phyloP scores from a whole-genome alignment of 2,797 vertebrate genomes.

The Dryobates pubescens region DNA sequence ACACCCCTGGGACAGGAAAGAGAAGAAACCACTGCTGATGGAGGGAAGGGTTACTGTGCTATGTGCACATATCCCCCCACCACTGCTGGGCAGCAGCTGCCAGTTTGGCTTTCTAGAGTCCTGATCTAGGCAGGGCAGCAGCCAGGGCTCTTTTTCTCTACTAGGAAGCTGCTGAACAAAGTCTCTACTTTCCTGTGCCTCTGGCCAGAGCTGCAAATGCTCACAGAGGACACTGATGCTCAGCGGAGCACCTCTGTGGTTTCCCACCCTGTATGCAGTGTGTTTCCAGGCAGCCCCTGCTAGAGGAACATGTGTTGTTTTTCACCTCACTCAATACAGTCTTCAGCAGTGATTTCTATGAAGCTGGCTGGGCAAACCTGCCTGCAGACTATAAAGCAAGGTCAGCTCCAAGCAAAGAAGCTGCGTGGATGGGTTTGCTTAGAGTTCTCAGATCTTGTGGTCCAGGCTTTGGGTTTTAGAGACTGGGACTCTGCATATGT shows the following conservation, averaged over 20 bases:
- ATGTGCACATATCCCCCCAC: accelerated
- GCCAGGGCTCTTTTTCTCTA: not conserved
- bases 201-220: not conserved
- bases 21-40: not conserved
- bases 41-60: not conserved
- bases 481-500: not conserved
- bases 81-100: not conserved
- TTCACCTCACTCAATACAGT: not conserved
- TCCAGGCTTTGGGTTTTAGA: not conserved
- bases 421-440: not conserved
- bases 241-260: not conserved
- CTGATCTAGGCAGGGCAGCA: not conserved
- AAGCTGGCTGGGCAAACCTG: not conserved
- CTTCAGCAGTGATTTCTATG: not conserved
- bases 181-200: no score
- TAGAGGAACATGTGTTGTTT: not conserved
- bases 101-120: not conserved
- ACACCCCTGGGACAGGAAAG: not conserved
- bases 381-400: not conserved
- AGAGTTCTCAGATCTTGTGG: not conserved
- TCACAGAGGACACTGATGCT: not conserved
- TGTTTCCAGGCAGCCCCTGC: not conserved
- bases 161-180: not conserved
- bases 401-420: not conserved
- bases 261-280: accelerated